Evolutionary conservation across 2,888 invertebrate species (phyloP).

Genomic region (Epistrophe grossulariae): DNA sequence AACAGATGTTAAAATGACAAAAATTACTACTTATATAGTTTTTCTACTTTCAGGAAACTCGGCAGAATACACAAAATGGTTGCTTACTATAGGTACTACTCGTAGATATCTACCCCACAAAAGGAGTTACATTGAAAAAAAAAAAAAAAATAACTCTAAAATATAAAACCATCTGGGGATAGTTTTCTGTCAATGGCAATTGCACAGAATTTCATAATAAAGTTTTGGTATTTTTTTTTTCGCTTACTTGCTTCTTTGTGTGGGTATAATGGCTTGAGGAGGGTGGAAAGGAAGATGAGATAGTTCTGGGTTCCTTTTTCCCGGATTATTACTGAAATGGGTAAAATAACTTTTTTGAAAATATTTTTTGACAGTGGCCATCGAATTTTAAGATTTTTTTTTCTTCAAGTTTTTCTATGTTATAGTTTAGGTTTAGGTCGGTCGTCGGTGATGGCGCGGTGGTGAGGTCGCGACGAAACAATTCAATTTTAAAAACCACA

Average conservation of each 20-base stretch:
- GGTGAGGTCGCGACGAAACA: neutral
- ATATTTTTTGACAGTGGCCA: conserved; percentile 27
- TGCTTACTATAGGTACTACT: conserved; percentile 15
- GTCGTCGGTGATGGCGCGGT: neutral
- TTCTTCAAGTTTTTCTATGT: neutral
- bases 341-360: conserved; percentile 32
- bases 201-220: conserved; percentile 45
- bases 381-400: conserved; percentile 3
- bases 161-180: conserved; percentile 45
- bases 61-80: conserved; percentile 18
- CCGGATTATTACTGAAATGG: conserved; percentile 11
- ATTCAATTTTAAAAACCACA: conserved; percentile 20
- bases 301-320: conserved; percentile 14
- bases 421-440: neutral
- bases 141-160: neutral
- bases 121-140: neutral
- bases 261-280: neutral
- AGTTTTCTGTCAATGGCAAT: conserved; percentile 60
- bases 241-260: neutral
- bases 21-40: neutral
- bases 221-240: conserved; percentile 40
- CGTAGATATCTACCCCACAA: neutral
- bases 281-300: neutral
- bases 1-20: conserved; percentile 33
- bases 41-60: neutral